These are phyloP conservation scores for Drosophila punjabiensis DNA, from an alignment of 1,140 invertebrate species.

Conservation along the genomic window DNA sequence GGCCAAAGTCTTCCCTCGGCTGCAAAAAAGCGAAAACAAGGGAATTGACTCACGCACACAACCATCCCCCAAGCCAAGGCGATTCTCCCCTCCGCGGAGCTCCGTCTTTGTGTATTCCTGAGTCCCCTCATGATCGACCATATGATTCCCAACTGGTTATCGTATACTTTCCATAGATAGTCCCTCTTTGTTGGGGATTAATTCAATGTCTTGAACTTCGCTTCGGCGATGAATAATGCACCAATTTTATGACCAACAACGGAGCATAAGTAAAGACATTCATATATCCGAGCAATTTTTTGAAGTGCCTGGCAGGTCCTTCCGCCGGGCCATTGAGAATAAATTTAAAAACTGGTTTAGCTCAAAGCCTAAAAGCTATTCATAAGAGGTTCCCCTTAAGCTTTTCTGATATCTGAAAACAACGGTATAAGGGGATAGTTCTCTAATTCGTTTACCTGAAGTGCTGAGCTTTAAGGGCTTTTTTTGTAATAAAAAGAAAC, in stretches of 20 bases:
- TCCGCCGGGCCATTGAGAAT: constrained; percentile 1
- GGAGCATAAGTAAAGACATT: constrained; percentile 2
- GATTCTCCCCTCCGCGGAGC: neutral
- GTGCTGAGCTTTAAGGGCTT: neutral
- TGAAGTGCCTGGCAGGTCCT: neutral
- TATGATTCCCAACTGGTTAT: constrained; percentile 34
- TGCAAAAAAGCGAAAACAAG: neutral
- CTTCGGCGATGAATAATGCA: constrained; percentile 12
- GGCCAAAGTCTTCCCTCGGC: neutral
- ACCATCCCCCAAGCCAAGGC: neutral
- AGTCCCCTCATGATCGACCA: neutral
- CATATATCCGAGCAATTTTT: constrained; percentile 34
- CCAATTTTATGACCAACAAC: neutral
- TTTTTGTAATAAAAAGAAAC: too few relatives aligned
- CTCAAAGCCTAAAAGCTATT: too few relatives aligned
- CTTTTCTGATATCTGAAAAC: neutral
- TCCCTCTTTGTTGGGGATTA: neutral
- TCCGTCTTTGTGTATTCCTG: neutral
- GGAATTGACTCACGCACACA: constrained; percentile 1
- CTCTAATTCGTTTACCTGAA: neutral
- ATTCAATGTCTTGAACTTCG: constrained; percentile 2
- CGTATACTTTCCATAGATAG: neutral
- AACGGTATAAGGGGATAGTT: neutral
- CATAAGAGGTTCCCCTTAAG: neutral
- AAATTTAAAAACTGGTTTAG: constrained; percentile 11